phyloP scores from a whole-genome alignment of 1,140 invertebrate genomes.

The Idris sp. region DNA sequence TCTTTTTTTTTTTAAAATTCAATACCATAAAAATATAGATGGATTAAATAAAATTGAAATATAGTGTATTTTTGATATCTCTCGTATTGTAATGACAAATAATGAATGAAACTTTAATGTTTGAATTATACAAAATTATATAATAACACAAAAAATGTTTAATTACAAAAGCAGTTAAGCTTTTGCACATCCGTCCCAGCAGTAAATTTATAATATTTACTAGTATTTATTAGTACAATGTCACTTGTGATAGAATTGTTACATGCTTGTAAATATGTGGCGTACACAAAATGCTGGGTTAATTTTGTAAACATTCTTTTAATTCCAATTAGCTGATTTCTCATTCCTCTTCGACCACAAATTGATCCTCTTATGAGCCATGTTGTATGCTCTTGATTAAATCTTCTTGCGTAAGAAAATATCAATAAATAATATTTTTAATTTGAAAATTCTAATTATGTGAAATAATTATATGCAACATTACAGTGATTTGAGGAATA shows the following conservation, averaged over 20 bases:
- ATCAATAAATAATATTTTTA: conserved; percentile 11
- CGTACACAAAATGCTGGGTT: conserved; percentile 29
- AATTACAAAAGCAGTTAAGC: conserved; percentile 19
- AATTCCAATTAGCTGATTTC: conserved; percentile 43
- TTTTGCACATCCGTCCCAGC: conserved; percentile 44
- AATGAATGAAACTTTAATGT: too few species aligned
- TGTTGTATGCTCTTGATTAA: conserved; percentile 30
- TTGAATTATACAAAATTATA: too few species aligned
- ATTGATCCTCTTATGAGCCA: conserved; percentile 43
- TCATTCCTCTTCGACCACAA: conserved; percentile 55
- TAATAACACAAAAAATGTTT: too few species aligned
- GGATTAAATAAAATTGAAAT: too few species aligned
- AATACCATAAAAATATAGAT: too few species aligned
- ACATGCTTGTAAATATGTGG: conserved; percentile 35
- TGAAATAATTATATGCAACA: too few species aligned
- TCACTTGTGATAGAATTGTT: conserved; percentile 51
- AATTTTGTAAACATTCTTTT: conserved; percentile 25
- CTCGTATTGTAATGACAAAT: too few species aligned
- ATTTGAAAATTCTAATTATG: too few species aligned
- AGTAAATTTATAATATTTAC: conserved; percentile 32
- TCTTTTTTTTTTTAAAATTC: too few species aligned
- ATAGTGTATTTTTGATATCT: too few species aligned
- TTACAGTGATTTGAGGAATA: too few species aligned
- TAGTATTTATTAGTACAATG: conserved; percentile 40
- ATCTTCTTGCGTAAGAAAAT: conserved; percentile 43